phyloP scores from a whole-genome alignment of 2,888 invertebrate genomes.

The Clepsis dumicolana region DNA sequence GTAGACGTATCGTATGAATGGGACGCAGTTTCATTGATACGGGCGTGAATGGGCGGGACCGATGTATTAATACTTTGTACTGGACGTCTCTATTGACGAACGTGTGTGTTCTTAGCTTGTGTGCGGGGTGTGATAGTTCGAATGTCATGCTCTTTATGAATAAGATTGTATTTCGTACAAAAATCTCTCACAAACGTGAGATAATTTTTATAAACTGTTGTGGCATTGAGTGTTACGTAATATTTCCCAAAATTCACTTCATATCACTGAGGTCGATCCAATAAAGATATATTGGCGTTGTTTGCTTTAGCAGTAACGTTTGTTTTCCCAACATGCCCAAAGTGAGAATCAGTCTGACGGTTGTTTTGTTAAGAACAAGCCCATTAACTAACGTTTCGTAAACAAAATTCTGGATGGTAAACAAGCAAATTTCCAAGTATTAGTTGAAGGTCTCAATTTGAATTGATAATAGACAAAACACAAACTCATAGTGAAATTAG shows the following conservation, averaged over 20 bases:
- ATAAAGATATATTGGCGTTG: neutral
- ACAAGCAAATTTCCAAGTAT: slow-evolving; percentile 33
- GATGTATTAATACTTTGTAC: slow-evolving; percentile 54
- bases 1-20: slow-evolving; percentile 70
- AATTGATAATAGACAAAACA: slow-evolving; percentile 26
- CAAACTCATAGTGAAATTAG: slow-evolving; percentile 16
- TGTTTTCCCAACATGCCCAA: slow-evolving; percentile 44
- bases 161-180: slow-evolving; percentile 11
- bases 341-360: slow-evolving; percentile 47
- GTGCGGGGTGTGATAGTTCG: slow-evolving; percentile 24
- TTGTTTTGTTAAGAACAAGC: slow-evolving; percentile 47
- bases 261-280: neutral
- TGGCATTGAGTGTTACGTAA: slow-evolving; percentile 1
- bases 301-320: neutral
- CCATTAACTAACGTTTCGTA: slow-evolving; percentile 44
- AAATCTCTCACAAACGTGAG: neutral
- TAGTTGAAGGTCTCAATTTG: slow-evolving; percentile 22
- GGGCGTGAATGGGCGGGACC: slow-evolving; percentile 64
- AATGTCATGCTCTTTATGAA: slow-evolving; percentile 15
- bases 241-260: neutral
- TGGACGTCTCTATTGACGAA: slow-evolving; percentile 21
- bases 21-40: slow-evolving; percentile 65
- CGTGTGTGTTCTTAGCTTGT: slow-evolving; percentile 15
- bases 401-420: slow-evolving; percentile 36
- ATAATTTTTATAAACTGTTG: neutral